Base-by-base conservation (phyloP, 1,140 invertebrate species). In the Hyphantria cunea region DNA sequence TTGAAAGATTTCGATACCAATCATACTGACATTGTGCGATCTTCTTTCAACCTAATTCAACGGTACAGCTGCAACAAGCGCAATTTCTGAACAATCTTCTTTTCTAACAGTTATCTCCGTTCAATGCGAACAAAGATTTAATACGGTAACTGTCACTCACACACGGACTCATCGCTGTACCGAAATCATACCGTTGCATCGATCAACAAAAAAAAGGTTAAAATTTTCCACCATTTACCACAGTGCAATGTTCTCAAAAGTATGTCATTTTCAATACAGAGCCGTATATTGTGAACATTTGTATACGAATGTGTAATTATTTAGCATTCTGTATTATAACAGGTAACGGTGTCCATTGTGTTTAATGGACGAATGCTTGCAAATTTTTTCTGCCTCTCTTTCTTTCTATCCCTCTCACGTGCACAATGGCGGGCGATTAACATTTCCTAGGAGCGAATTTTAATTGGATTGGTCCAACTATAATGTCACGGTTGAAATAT, bases 311-410 rank as follows among this genome's bases (percentile, higher is more conserved):
- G 60, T 74, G 61, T 74, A 74, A 77, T 77, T 77, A 80, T 80
- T 76, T 72, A 53, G 64, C 73, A 68, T 78, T 70, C 78, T 72
- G 70, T 72, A 25, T 25, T 25, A 64, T 72, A 68, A 64, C 72
- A 54, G 66, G 58, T 80, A 73, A 76, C 74, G 74, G 76, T 70
- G 49, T 55, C 61, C 66, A 78, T 78, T 81, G 78, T 80, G 70
- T 51, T 61, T 81, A 76, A 80, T 80, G 78, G 76, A 72, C 69
- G 76, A 80, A 80, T 80, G 78, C 76, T 80, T 80, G 76, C 71
- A 47, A 59, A 71, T 70, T 68, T 76, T 71, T 70, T 64, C 64
- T 48, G 53, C 31, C 53, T 33, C 48, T 52, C 53, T 60, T 44
- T 41, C 42, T 31, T 15, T 39, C 13, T 15, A 52, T 68, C 54